Base-by-base conservation (phyloP, 1,140 invertebrate species). In the Nephotettix cincticeps region DNA sequence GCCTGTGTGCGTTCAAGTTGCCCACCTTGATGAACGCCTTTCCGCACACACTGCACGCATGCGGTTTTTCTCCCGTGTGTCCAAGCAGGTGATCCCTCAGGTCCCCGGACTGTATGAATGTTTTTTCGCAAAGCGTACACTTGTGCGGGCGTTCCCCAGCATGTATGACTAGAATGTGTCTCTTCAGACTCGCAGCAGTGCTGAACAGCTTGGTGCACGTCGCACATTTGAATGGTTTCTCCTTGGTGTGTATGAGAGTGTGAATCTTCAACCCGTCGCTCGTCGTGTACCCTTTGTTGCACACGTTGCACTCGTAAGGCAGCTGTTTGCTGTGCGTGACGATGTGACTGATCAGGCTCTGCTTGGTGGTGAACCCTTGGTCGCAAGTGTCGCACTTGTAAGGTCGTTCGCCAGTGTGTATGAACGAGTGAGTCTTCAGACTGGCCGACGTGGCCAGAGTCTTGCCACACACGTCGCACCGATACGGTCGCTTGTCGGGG, bases 1-100 rank as follows among this genome's bases (percentile, higher is more conserved):
- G 74, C 17, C 83, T 71, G 70, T 86, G 85, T 17, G 83, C 83
- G 9, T 82, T 83, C 4, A 86, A 69, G 0, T 84, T 83, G 17
- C 82, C 82, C 4, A 88, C 86, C 75, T 91, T 90, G 1, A 88
- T 90, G 78, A 91, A 92, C 0, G 88, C 83, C 78, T 92, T 93
- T 4, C 85, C 84, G 76, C 92, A 93, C 43, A 86, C 84, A 0
- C 81, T 82, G 75, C 90, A 86, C 73, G 87, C 78, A 76, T 88
- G 88, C 0, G 87, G 87, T 56, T 84, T 73, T 9, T 74, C 69
- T 9, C 69, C 69, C 23, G 56, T 64, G 56, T 73, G 70, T 11
- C 63, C n/a, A 14, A 29, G 23, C 17, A 64, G 30, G 23, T 69
- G 68, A 23, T 29, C 58, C 29, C 32, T 69, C 29, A 54, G 19